phyloP scores from a whole-genome alignment of 2,113 vertebrate species.

The Zosterops pallidus region DNA sequence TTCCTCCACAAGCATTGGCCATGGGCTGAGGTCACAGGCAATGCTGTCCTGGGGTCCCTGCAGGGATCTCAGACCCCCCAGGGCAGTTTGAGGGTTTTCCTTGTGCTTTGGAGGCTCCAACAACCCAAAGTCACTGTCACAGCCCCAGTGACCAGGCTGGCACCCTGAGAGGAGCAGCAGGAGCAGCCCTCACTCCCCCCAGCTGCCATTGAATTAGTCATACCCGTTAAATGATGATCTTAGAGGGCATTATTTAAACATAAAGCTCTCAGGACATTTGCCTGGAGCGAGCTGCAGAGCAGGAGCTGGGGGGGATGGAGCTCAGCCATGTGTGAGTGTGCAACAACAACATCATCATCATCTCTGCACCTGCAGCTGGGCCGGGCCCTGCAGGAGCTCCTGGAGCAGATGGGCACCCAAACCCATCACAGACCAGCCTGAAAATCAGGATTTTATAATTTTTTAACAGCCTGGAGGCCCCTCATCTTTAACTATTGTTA shows the following conservation, averaged over 20 bases:
- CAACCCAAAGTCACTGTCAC: background rate
- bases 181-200: background rate
- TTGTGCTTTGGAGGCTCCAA: too few relatives aligned
- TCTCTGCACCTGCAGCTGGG: background rate
- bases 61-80: too few relatives aligned
- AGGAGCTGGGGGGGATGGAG: background rate
- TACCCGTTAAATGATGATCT: background rate
- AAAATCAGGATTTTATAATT: background rate
- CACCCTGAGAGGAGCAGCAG: background rate
- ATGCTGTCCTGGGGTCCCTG: too few relatives aligned
- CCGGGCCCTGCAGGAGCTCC: background rate
- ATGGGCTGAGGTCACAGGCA: too few relatives aligned
- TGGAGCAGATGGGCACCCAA: background rate
- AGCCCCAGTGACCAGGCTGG: background rate
- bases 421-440: background rate
- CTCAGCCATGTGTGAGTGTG: background rate
- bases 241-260: conserved; percentile 38
- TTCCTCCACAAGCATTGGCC: too few relatives aligned
- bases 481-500: too few relatives aligned
- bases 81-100: too few relatives aligned
- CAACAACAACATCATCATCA: background rate
- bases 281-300: background rate
- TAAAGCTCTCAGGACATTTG: background rate
- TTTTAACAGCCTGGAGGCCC: background rate
- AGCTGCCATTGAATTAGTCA: conserved; percentile 31